Evolutionary conservation across 2,113 vertebrate genomes (phyloP).

Genomic region (Amphilophus citrinellus): DNA sequence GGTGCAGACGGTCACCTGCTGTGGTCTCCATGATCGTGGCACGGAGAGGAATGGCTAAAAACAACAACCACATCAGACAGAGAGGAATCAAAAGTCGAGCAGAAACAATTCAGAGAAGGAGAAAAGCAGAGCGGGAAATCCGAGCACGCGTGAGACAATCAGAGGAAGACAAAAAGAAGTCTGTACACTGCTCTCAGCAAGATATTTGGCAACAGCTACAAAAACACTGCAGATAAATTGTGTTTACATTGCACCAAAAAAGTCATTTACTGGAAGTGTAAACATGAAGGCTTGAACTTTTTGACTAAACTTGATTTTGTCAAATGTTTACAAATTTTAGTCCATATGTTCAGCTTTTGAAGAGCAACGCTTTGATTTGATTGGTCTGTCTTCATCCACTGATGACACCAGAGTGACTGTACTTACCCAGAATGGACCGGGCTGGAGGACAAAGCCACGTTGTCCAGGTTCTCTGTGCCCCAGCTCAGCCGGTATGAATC

Average conservation of each 20-base stretch:
- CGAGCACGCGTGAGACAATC: neutral
- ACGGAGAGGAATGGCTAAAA: constrained; percentile 94
- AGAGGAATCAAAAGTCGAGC: constrained; percentile 64
- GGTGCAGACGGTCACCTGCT: constrained; percentile 94
- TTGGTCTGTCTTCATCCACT: neutral
- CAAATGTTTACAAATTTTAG: too few relatives aligned
- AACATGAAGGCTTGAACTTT: too few relatives aligned
- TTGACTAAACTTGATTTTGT: too few relatives aligned
- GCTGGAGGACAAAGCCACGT: constrained; percentile 94
- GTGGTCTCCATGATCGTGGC: constrained; percentile 94
- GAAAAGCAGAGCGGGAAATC: constrained; percentile 8
- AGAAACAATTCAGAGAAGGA: constrained; percentile 36
- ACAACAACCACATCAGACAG: constrained; percentile 85
- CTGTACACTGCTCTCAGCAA: neutral
- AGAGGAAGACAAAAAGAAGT: neutral
- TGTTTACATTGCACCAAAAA: neutral
- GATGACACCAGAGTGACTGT: neutral
- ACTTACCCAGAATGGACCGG: constrained; percentile 96
- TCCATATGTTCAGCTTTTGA: too few relatives aligned
- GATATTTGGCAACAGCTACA: neutral
- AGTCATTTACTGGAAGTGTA: neutral
- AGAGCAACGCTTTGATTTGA: too few relatives aligned
- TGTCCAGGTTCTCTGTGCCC: constrained; percentile 95
- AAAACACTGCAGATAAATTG: neutral
- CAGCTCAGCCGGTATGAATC: constrained; percentile 91